These are phyloP conservation scores for Pentalonia nigronervosa DNA, from an alignment of 1,140 invertebrate genomes.

Conservation along the genomic window DNA sequence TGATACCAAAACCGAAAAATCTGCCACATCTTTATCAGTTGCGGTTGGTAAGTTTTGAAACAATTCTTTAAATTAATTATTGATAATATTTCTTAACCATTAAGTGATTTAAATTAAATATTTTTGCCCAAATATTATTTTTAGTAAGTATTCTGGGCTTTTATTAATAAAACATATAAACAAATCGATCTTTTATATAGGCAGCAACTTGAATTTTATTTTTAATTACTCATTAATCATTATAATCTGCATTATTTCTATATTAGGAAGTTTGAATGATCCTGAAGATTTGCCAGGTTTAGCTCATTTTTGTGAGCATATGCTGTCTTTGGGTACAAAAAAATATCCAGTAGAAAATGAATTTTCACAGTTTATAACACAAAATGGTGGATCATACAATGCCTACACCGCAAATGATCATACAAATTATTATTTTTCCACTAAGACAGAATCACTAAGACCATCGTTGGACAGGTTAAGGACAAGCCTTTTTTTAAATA, in stretches of 20 bases:
- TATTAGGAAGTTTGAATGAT: conserved; percentile 83
- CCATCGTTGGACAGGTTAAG: conserved; percentile 83
- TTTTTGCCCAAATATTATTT: background rate
- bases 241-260: conserved; percentile 17
- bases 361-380: conserved; percentile 86
- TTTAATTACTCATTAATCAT: background rate
- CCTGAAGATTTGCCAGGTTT: conserved; percentile 86
- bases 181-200: background rate
- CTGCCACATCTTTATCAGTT: conserved; percentile 84
- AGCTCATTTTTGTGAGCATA: conserved; percentile 97
- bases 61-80: background rate
- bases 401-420: conserved; percentile 88
- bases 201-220: background rate
- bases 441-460: conserved; percentile 81
- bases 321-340: conserved; percentile 93
- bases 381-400: conserved; percentile 89
- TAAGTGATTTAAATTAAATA: background rate
- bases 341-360: conserved; percentile 96
- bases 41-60: conserved; percentile 73
- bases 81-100: background rate
- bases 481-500: conserved; percentile 53
- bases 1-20: conserved; percentile 91
- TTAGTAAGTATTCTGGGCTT: background rate
- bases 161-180: background rate
- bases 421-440: conserved; percentile 94